Conservation (phyloP, 37 sponge, comb jelly and placozoan species). For the Lycopodina hypogea region DNA sequence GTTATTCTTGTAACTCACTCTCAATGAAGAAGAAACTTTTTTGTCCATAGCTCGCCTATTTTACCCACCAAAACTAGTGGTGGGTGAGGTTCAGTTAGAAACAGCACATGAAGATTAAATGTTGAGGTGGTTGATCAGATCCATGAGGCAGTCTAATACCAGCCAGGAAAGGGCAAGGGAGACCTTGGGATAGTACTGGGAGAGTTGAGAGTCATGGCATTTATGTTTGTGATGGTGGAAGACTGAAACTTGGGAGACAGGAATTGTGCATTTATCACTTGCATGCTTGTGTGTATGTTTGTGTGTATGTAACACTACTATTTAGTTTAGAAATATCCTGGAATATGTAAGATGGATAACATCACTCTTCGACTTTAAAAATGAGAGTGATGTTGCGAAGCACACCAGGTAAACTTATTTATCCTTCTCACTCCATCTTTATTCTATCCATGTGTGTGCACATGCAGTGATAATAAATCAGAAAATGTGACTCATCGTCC, state of each 20-base stretch:
- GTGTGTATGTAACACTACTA: no score
- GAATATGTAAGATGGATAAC: no score
- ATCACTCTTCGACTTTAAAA: no score
- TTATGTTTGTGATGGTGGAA: constrained; percentile 27
- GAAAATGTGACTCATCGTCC: no score
- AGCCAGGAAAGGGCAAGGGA: constrained; percentile 52
- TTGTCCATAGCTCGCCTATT: neutral
- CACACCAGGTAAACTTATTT: neutral
- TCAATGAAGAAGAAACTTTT: neutral
- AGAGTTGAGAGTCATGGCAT: constrained; percentile 19
- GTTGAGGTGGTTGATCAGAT: constrained; percentile 62
- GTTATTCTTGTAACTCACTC: constrained; percentile 16
- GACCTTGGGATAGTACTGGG: neutral
- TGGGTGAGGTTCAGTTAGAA: neutral
- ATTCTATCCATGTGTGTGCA: no score
- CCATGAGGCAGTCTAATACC: constrained; percentile 7
- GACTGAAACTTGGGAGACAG: neutral
- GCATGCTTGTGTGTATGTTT: neutral
- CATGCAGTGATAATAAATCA: no score
- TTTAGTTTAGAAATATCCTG: no score
- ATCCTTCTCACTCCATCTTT: no score
- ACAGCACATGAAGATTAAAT: constrained; percentile 25
- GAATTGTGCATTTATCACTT: constrained; percentile 44
- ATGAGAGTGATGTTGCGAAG: neutral
- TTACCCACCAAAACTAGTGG: neutral